phyloP scores from a whole-genome alignment of 1,140 invertebrate species.

The Heliconius hermathena region DNA sequence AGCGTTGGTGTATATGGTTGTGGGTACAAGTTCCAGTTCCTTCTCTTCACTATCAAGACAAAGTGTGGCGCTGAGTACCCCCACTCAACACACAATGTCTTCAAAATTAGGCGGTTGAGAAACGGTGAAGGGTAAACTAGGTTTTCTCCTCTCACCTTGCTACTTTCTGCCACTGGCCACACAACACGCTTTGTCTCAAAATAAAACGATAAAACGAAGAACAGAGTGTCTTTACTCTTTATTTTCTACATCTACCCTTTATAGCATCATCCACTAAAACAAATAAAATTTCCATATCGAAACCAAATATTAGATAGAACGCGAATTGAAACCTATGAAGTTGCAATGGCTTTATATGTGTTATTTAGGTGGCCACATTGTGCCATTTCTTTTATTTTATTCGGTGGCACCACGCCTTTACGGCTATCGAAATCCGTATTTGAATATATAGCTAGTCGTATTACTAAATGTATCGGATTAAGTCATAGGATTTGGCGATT shows the following conservation, averaged over 20 bases:
- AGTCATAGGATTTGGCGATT: conserved; percentile 27
- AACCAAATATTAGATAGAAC: conserved; percentile 12
- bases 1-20: too few relatives aligned
- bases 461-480: conserved; percentile 27
- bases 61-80: background rate
- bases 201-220: background rate
- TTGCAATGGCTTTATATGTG: conserved; percentile 34
- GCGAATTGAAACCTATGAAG: conserved; percentile 36
- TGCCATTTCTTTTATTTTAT: conserved; percentile 43
- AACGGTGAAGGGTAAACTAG: too few relatives aligned
- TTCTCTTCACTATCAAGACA: background rate
- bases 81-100: too few relatives aligned
- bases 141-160: too few relatives aligned
- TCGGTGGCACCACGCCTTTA: conserved; percentile 38
- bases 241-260: background rate
- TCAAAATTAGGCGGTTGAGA: too few relatives aligned
- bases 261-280: too few relatives aligned
- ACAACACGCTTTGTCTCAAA: background rate
- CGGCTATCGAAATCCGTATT: conserved; percentile 44
- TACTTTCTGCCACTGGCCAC: too few relatives aligned
- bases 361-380: conserved; percentile 36
- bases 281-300: background rate
- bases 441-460: conserved; percentile 46
- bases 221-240: background rate
- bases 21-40: too few relatives aligned